phyloP scores from a whole-genome alignment of 2,113 vertebrate species.

The Sturnira hondurensis region DNA sequence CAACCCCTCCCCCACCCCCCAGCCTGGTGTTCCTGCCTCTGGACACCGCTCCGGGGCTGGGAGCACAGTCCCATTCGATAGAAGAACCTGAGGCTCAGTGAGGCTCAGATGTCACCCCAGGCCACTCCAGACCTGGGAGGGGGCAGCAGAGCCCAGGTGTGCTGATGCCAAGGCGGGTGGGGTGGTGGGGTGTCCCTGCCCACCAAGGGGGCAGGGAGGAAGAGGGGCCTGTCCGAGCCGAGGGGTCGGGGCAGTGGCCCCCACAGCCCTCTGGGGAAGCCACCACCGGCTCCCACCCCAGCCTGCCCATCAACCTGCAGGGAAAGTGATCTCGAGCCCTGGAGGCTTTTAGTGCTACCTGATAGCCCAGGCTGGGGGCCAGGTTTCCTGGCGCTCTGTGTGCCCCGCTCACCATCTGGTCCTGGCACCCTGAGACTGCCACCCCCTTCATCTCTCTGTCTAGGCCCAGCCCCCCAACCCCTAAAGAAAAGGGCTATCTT shows the following conservation, averaged over 20 bases:
- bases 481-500: background rate
- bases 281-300: background rate
- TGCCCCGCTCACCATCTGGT: background rate
- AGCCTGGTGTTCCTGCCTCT: background rate
- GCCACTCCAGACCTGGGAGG: background rate
- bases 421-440: background rate
- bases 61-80: background rate
- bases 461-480: background rate
- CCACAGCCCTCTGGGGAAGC: background rate
- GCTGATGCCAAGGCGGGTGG: background rate
- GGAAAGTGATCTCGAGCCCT: background rate
- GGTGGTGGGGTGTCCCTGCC: too few relatives aligned
- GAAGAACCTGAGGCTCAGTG: background rate
- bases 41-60: fast-evolving
- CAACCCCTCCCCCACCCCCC: background rate
- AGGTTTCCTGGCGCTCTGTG: background rate
- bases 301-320: background rate
- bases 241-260: background rate
- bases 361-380: background rate
- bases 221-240: background rate
- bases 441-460: background rate
- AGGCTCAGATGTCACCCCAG: background rate
- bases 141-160: background rate
- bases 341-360: background rate
- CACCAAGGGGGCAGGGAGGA: background rate